Percentiles rank a stretch among this genome's conserved stretches.
phyloP scores from a whole-genome alignment of 1,140 invertebrate species.

The Formica exsecta region DNA sequence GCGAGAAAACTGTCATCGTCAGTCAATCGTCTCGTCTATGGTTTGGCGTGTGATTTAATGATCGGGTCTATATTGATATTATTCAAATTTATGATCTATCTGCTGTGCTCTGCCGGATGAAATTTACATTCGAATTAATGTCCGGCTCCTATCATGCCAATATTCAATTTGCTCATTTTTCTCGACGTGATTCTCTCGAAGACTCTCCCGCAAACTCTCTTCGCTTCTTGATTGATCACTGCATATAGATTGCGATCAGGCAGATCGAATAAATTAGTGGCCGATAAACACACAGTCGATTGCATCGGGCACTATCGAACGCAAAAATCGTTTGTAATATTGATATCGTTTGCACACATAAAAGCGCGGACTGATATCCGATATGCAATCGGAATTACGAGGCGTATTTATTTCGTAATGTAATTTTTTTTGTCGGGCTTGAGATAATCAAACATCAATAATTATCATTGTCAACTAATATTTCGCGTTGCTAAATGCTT shows the following conservation, averaged over 20 bases:
- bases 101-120: conserved; percentile 16
- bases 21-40: conserved; percentile 64
- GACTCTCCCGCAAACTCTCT: conserved; percentile 27
- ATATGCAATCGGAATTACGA: conserved; percentile 26
- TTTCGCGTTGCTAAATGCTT: conserved; percentile 12
- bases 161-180: conserved; percentile 48
- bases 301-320: not conserved
- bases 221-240: conserved; percentile 59
- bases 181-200: not conserved
- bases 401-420: not conserved
- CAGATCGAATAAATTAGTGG: conserved; percentile 42
- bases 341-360: conserved; percentile 46
- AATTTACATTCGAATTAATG: conserved; percentile 76
- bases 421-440: not conserved
- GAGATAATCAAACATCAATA: not conserved
- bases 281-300: conserved; percentile 38
- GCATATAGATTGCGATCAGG: conserved; percentile 36
- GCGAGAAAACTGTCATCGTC: conserved; percentile 61
- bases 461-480: conserved; percentile 26
- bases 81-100: conserved; percentile 76
- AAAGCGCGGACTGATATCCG: conserved; percentile 40
- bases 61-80: conserved; percentile 69
- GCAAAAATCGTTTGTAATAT: conserved; percentile 28
- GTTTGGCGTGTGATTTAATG: conserved; percentile 60
- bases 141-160: conserved; percentile 5